Base-by-base conservation (phyloP, 2,113 vertebrate genomes). In the Calidris pygmaea region DNA sequence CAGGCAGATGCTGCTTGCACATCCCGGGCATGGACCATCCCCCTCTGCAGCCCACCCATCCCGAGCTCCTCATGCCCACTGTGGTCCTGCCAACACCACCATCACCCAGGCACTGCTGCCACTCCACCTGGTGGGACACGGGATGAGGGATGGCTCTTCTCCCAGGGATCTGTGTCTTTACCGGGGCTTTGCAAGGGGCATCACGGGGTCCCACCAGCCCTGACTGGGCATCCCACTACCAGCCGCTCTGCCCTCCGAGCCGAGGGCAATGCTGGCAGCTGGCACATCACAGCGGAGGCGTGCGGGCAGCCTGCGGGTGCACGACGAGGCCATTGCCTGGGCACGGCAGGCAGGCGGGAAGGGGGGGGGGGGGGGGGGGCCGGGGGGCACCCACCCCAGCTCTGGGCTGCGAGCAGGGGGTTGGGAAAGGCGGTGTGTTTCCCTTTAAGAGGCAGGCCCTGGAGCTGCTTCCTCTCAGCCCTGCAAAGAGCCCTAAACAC, bases 391-490 rank as follows among this genome's bases (percentile, higher is more conserved):
- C 79, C 81, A 86, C 56, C 80, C 87, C 76, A 55, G 63, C 76
- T 63, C n/a, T 20, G 35, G 78, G 30, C 88, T 62, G 87, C 4
- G 52, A 93, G 82, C 79, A 77, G 85, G 80, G 60, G 93, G 74
- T 67, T 96, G 90, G 96, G 93, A 97, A 96, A 96, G 95, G 90
- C 76, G 93, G 93, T 86, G 93, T 91, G 95, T 98, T 96, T 96
- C 95, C 97, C 98, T 98, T 98, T 98, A 98, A 98, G 98, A 97
- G 98, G 97, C 96, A 92, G 98, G 98, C 85, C 93, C 67, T 85
- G 91, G 83, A 89, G 95, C 91, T n/a, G 95, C 88, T 98, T 97
- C 97, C 97, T 96, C 95, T 97, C 85, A 83, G 95, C 88, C 76
- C 16, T 93, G 96, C 50, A 43, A 43, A 82, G 88, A 97, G 88